phyloP scores from a whole-genome alignment of 2,888 invertebrate genomes.

The Octodonta nipae region DNA sequence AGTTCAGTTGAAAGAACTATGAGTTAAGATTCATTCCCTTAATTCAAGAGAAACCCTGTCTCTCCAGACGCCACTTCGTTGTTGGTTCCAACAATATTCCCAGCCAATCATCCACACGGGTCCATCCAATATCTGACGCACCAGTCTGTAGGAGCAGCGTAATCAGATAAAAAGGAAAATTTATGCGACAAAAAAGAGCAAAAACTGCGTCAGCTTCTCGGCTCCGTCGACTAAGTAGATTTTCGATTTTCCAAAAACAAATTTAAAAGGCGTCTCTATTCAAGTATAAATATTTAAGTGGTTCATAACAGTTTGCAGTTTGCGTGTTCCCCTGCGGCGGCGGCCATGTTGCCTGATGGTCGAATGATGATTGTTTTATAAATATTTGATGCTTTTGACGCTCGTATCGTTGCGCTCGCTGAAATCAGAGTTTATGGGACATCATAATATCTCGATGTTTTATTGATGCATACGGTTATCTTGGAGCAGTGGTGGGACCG shows the following conservation, averaged over 20 bases:
- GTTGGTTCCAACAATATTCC: too few species aligned
- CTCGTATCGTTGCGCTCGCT: conserved; percentile 29
- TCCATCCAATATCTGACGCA: too few species aligned
- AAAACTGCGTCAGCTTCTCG: conserved; percentile 3
- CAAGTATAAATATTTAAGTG: conserved; percentile 38
- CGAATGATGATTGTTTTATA: conserved; percentile 41
- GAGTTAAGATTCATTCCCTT: too few species aligned
- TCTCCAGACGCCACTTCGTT: too few species aligned
- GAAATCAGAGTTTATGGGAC: conserved; percentile 40
- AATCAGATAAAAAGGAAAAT: neutral
- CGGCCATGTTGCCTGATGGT: conserved; percentile 39
- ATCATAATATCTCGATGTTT: conserved; percentile 37
- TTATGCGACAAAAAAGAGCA: conserved; percentile 10
- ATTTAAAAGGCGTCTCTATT: conserved; percentile 39
- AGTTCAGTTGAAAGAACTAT: too few species aligned
- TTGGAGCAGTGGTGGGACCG: conserved; percentile 11
- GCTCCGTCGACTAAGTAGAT: conserved; percentile 14
- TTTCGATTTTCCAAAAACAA: conserved; percentile 29
- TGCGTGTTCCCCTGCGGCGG: conserved; percentile 30
- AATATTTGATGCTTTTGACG: conserved; percentile 33
- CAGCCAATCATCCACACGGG: too few species aligned
- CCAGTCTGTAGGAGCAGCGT: too few species aligned
- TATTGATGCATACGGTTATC: conserved; percentile 29
- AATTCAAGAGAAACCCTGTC: too few species aligned
- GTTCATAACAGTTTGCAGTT: conserved; percentile 38